Conservation (phyloP, 2,797 vertebrate genomes). For the Apodemus agrarius region DNA sequence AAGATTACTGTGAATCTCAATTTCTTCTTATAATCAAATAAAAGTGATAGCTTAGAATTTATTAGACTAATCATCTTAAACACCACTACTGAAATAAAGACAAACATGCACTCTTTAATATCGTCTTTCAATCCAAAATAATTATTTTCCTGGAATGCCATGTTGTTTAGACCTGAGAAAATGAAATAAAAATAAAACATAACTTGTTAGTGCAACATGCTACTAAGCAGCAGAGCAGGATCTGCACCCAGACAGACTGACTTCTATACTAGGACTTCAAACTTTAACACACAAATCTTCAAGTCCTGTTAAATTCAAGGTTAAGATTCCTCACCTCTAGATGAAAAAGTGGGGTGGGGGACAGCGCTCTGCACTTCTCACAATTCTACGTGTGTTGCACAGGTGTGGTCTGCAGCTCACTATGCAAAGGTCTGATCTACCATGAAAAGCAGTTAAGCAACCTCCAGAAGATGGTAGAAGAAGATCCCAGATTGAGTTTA, state of each 20-base stretch:
- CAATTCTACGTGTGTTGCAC: neutral
- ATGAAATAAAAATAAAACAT: neutral
- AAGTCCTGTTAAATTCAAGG: constrained; percentile 8
- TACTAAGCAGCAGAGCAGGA: neutral
- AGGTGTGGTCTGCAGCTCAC: neutral
- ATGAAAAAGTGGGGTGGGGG: neutral
- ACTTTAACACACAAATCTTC: neutral
- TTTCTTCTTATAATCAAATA: constrained; percentile 37
- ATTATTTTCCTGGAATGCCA: constrained; percentile 48
- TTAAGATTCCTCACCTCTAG: neutral
- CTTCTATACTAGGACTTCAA: neutral
- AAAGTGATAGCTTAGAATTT: constrained; percentile 9
- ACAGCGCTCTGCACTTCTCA: neutral
- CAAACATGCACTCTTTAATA: neutral
- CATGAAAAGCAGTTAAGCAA: neutral
- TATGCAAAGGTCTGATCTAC: neutral
- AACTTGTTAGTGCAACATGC: neutral
- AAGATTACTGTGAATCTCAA: constrained; percentile 37
- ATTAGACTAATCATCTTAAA: constrained; percentile 19
- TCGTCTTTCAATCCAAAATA: constrained; percentile 39
- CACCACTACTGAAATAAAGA: constrained; percentile 37
- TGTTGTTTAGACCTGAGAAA: neutral
- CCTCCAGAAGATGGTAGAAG: neutral
- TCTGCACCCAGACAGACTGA: neutral
- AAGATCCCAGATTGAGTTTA: neutral